Base-by-base conservation (phyloP, 2,797 vertebrate genomes). In the Staurois parvus region DNA sequence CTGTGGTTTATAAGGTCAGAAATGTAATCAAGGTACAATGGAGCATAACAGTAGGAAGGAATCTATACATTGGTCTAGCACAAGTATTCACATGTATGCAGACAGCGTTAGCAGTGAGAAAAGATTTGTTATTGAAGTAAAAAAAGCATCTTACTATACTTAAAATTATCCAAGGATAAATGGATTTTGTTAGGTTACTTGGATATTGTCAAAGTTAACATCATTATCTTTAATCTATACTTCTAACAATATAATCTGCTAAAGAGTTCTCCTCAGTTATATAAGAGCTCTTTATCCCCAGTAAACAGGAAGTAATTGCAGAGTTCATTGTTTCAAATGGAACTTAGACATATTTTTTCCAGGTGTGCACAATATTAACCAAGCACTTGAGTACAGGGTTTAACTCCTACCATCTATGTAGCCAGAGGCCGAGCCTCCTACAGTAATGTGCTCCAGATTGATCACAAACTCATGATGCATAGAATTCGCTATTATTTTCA, bases 361-460 rank as follows among this genome's bases (percentile, higher is more conserved):
- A 92, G 88, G 88, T 93, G 88, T 87, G 84, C 81, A 79, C 88
- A 91, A 83, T 90, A 81, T 80, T 89, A 84, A 76, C 84, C 82
- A 89, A 82, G 70, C 75, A 59, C 67, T 76, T 21, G 26, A 88
- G 79, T 85, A 90, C 59, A 76, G 76, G 85, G 62, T 90, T 86
- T 91, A 87, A 88, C 84, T 90, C 89, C 72, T 13, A 87, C 87
- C 90, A 84, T 88, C 81, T 87, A 0, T 87, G 67, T 76, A 88
- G 82, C 90, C 82, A 81, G 77, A 88, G 91, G 89, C 89, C 64
- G 88, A 4, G 0, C 75, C 88, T 62, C 83, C 8, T 88, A 87
- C 85, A 90, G 84, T 89, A 92, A 91, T 90, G 81, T 52, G 30
- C 59, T 90, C 87, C 89, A 91, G 89, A 89, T 69, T 88, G 74